phyloP scores from a whole-genome alignment of 1,140 invertebrate genomes.

The Himalopsyche phryganea region DNA sequence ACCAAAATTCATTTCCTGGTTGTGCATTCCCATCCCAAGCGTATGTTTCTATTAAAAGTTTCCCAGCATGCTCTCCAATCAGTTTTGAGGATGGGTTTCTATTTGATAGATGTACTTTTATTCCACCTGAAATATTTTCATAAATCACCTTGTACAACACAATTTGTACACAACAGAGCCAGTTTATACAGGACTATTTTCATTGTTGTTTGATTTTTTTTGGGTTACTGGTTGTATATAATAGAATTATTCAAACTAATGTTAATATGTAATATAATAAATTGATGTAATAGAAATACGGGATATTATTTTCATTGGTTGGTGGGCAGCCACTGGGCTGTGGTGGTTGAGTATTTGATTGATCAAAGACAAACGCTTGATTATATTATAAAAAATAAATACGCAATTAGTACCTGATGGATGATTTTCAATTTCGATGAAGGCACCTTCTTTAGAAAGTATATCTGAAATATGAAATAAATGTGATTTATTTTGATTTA shows the following conservation, averaged over 20 bases:
- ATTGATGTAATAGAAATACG: no score
- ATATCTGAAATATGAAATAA: conserved; percentile 11
- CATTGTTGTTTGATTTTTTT: no score
- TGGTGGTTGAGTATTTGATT: no score
- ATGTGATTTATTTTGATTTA: no score
- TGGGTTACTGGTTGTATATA: no score
- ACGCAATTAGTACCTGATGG: conserved; percentile 11
- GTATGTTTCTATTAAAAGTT: conserved; percentile 61
- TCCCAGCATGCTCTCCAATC: conserved; percentile 46
- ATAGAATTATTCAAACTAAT: no score
- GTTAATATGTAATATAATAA: no score
- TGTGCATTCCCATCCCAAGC: conserved; percentile 66
- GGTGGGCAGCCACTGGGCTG: no score
- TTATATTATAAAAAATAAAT: no score
- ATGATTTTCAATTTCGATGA: conserved; percentile 1
- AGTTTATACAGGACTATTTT: background rate
- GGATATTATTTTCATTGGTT: no score
- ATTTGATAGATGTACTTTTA: conserved; percentile 46
- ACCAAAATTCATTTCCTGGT: conserved; percentile 63
- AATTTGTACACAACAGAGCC: background rate
- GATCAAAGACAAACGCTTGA: no score
- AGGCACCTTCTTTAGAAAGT: background rate
- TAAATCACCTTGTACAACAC: no score
- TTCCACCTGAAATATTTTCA: conserved; percentile 42
- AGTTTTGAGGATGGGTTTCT: conserved; percentile 46